Evolutionary conservation across 2,113 vertebrate genomes (phyloP).

Genomic region (Eptesicus fuscus): DNA sequence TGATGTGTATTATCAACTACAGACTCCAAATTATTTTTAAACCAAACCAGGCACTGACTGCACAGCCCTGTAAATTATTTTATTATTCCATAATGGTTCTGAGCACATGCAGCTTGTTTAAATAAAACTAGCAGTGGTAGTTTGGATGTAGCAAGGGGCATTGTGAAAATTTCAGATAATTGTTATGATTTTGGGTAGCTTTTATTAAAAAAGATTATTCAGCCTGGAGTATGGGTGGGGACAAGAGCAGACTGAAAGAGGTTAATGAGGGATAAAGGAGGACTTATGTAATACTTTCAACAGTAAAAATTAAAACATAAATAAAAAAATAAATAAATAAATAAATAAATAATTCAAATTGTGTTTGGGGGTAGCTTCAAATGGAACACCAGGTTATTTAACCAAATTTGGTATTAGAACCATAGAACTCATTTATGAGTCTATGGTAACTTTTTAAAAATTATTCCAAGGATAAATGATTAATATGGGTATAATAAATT

Average conservation of each 20-base stretch:
- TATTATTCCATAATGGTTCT: not conserved
- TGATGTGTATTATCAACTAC: not conserved
- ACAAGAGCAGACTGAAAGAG: too few relatives aligned
- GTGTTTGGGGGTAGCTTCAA: not conserved
- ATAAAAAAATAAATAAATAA: too few relatives aligned
- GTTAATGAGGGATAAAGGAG: too few relatives aligned
- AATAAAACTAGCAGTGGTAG: not conserved
- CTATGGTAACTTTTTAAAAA: not conserved
- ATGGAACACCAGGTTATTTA: not conserved
- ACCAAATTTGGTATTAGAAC: not conserved
- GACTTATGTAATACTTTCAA: too few relatives aligned
- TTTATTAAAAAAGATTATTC: not conserved
- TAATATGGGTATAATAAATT: not conserved
- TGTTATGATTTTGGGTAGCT: not conserved
- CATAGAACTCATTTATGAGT: not conserved
- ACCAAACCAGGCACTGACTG: not conserved
- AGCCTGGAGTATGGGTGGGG: not conserved
- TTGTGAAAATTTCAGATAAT: not conserved
- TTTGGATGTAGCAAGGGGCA: not conserved
- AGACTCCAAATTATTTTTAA: conserved; percentile 38
- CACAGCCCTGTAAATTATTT: not conserved
- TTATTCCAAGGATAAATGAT: not conserved
- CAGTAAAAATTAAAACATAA: too few relatives aligned
- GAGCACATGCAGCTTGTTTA: not conserved
- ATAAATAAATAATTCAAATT: not conserved